A percentile compares a stretch with the other conserved stretches of the same genome.
These are phyloP conservation scores for Toxonevra muliebris DNA, from an alignment of 2,888 invertebrate genomes.

Conservation along the genomic window DNA sequence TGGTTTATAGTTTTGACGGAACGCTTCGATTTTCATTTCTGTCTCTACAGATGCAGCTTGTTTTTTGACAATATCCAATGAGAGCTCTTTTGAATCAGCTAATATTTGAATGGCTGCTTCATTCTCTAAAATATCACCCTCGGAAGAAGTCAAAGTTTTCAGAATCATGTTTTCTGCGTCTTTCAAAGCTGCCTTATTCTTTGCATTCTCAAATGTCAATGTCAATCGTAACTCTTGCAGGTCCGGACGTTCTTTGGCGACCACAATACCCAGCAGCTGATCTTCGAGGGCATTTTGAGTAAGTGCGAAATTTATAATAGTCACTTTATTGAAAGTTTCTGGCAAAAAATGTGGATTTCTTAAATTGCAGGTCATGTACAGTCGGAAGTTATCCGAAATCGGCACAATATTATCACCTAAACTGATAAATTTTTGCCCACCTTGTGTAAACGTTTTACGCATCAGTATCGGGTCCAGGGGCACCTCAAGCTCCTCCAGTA, in stretches of 20 bases:
- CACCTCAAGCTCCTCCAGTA: slow-evolving; percentile 85
- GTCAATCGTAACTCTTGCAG: slow-evolving; percentile 84
- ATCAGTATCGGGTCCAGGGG: slow-evolving; percentile 83
- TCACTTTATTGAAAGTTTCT: slow-evolving; percentile 85
- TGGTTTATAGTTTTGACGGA: slow-evolving; percentile 82
- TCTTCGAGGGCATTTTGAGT: slow-evolving; percentile 80
- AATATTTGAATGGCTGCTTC: slow-evolving; percentile 88
- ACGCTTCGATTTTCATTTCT: slow-evolving; percentile 82
- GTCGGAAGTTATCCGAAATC: slow-evolving; percentile 78
- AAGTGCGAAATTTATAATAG: slow-evolving; percentile 89
- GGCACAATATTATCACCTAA: slow-evolving; percentile 87
- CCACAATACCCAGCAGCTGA: slow-evolving; percentile 86
- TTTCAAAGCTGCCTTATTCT: slow-evolving; percentile 82
- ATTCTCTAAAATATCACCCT: slow-evolving; percentile 91
- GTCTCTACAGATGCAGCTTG: slow-evolving; percentile 85
- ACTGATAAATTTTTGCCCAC: slow-evolving; percentile 78
- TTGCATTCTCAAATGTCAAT: slow-evolving; percentile 80
- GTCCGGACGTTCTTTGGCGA: slow-evolving; percentile 89
- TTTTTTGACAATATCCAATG: slow-evolving; percentile 84
- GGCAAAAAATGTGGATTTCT: slow-evolving; percentile 91
- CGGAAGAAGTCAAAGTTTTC: slow-evolving; percentile 80
- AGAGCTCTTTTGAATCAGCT: slow-evolving; percentile 84
- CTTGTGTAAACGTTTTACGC: slow-evolving; percentile 82
- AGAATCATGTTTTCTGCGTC: slow-evolving; percentile 90
- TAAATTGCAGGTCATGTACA: slow-evolving; percentile 88